Base-by-base conservation (phyloP, 2,888 invertebrate genomes). In the Ganaspis brasiliensis region DNA sequence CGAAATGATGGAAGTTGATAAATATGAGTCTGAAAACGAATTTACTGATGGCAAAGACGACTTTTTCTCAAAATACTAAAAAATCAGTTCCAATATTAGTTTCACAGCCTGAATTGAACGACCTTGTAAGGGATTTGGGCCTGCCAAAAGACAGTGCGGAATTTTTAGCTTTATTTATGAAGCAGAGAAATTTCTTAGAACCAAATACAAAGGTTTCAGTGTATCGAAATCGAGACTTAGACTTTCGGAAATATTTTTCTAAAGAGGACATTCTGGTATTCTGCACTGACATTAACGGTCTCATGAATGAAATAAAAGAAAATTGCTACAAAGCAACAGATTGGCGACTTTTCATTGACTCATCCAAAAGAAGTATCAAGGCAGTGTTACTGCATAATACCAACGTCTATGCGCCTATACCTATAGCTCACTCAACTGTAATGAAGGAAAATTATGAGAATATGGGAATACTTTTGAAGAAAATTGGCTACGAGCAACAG, bases 401-500 rank as follows among this genome's bases (percentile, higher is more conserved):
- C 6, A 87, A 86, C 75, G 77, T 93, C 59, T 87, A 76, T 78
- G 80, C 84, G 14, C 82, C 86, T 26, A 73, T 87, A 19, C 86
- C 86, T 14, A 59, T 88, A 45, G 87, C 78, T 16, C 85, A 89
- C 75, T 85, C 86, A 5, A 76, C 79, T 5, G 26, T 76, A 31
- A n/a, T 76, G 26, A 80, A 82, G 57, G 76, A 61, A 76, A 45
- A 45, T 45, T 45, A 45, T 45, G 45, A 45, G 10, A 14, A 63
- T 57, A 24, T 79, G 2, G 40, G 73, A 26, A 61, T 72, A 10
- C 74, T 77, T 26, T 49, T 78, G n/a, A 10, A 72, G 3, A 75
- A 78, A 75, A 74, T 80, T 4, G 40, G 74, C 19, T 77, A 76
- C 49, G 12, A 19, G 19, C 37, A 77, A 31, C 79, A 87, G 77